Conservation (phyloP, 2,888 invertebrate genomes). For the Diadromus collaris region DNA sequence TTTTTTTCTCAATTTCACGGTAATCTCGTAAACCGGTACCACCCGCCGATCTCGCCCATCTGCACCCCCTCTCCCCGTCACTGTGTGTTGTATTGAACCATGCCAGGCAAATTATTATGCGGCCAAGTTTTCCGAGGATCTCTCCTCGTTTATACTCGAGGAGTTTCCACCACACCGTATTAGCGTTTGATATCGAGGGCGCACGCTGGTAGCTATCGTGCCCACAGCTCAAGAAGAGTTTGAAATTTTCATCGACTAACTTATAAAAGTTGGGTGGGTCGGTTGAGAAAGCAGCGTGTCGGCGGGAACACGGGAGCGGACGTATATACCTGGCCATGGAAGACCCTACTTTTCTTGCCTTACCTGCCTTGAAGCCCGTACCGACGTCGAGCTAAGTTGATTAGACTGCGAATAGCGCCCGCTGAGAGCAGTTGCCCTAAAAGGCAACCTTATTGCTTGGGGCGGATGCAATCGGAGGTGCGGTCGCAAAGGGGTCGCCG, state of each 20-base stretch:
- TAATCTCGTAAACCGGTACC: slow-evolving; percentile 17
- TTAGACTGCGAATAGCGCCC: slow-evolving; percentile 62
- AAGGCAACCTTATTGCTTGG: slow-evolving; percentile 56
- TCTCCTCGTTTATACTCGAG: slow-evolving; percentile 50
- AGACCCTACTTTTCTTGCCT: slow-evolving; percentile 27
- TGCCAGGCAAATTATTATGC: slow-evolving; percentile 50
- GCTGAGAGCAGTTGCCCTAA: slow-evolving; percentile 64
- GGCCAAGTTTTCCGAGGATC: slow-evolving; percentile 54
- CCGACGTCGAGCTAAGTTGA: slow-evolving; percentile 52
- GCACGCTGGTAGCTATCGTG: slow-evolving; percentile 36
- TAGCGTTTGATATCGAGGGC: slow-evolving; percentile 51
- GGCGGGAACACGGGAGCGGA: slow-evolving; percentile 32
- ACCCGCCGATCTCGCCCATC: slow-evolving; percentile 12
- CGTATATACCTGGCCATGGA: slow-evolving; percentile 33
- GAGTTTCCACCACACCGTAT: slow-evolving; percentile 48
- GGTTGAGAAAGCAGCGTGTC: slow-evolving; percentile 61
- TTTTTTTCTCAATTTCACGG: slow-evolving; percentile 31
- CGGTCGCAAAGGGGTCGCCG: slow-evolving; percentile 65
- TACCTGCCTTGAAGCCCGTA: slow-evolving; percentile 36
- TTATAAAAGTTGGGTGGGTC: slow-evolving; percentile 70
- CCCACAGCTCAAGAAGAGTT: slow-evolving; percentile 41
- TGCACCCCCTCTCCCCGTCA: neutral
- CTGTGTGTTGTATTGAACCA: slow-evolving; percentile 43
- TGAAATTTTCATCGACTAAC: slow-evolving; percentile 64
- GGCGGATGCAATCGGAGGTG: slow-evolving; percentile 69